Conservation (phyloP, 2,797 vertebrate species). For the Pseudochirops corinnae region DNA sequence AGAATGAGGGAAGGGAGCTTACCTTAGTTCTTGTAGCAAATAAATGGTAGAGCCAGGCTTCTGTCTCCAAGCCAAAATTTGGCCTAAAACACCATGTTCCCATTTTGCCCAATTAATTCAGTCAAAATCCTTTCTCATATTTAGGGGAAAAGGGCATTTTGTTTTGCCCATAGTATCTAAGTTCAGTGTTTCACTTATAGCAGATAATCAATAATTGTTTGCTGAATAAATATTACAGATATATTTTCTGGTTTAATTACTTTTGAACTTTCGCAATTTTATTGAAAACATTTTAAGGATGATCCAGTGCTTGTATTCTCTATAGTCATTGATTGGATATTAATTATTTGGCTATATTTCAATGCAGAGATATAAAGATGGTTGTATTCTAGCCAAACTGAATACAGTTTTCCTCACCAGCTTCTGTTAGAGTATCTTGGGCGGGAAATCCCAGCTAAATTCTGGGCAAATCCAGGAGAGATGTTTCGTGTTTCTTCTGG, state of each 20-base stretch:
- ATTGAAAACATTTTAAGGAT: not conserved
- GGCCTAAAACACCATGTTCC: not conserved
- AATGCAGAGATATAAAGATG: not conserved
- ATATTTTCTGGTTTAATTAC: not conserved
- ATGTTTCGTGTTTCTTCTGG: not conserved
- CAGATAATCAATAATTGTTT: not conserved
- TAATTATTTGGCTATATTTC: not conserved
- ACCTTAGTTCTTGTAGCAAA: not conserved
- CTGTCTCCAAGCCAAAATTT: not conserved
- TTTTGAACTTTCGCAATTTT: not conserved
- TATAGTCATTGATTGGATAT: not conserved
- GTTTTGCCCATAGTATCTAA: not conserved
- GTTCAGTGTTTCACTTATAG: not conserved
- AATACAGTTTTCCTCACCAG: not conserved
- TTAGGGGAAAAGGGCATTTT: not conserved
- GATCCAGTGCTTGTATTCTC: not conserved
- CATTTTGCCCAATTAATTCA: not conserved
- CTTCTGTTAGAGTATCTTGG: not conserved
- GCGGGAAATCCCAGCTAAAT: not conserved
- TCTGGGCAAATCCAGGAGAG: not conserved
- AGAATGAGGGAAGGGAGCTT: not conserved
- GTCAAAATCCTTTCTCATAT: not conserved
- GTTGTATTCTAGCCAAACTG: not conserved
- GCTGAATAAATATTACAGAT: not conserved
- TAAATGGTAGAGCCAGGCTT: not conserved